Conservation (phyloP, 2,113 vertebrate genomes). For the Platysteira castanea region DNA sequence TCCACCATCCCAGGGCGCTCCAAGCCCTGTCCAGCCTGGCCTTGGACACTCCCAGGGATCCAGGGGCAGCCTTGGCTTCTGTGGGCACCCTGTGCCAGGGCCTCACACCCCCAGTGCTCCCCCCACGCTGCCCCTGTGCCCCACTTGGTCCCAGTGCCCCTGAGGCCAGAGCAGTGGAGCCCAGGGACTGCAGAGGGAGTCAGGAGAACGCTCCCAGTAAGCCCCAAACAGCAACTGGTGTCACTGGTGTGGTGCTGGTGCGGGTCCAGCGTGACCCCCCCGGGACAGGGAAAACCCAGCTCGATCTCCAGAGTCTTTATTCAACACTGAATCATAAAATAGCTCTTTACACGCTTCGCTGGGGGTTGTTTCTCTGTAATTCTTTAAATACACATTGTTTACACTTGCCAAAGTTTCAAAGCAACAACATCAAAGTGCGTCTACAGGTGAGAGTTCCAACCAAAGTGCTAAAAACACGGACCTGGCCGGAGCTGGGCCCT, state of each 20-base stretch:
- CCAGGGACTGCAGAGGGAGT: background rate
- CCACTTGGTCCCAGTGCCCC: background rate
- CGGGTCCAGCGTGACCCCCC: rapidly evolving
- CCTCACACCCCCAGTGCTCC: background rate
- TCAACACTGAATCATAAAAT: slow-evolving; percentile 63
- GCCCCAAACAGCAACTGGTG: background rate
- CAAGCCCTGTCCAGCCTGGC: background rate
- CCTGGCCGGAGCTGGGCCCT: background rate
- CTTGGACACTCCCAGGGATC: rapidly evolving
- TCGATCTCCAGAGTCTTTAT: slow-evolving; percentile 66
- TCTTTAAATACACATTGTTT: slow-evolving; percentile 65
- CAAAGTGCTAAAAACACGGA: slow-evolving; percentile 66
- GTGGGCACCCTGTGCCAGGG: background rate
- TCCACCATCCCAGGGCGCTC: rapidly evolving
- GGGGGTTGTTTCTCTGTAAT: background rate
- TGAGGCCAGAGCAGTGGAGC: rapidly evolving
- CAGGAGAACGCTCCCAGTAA: background rate
- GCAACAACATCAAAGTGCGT: slow-evolving; percentile 74
- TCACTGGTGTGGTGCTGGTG: background rate
- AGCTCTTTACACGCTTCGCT: slow-evolving; percentile 21
- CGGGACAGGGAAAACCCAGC: background rate
- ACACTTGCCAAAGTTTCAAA: slow-evolving; percentile 74
- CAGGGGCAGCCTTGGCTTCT: background rate
- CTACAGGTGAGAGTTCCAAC: slow-evolving; percentile 63
- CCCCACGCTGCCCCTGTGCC: rapidly evolving